phyloP scores from a whole-genome alignment of 2,113 vertebrate genomes.

The Burhinus bistriatus region DNA sequence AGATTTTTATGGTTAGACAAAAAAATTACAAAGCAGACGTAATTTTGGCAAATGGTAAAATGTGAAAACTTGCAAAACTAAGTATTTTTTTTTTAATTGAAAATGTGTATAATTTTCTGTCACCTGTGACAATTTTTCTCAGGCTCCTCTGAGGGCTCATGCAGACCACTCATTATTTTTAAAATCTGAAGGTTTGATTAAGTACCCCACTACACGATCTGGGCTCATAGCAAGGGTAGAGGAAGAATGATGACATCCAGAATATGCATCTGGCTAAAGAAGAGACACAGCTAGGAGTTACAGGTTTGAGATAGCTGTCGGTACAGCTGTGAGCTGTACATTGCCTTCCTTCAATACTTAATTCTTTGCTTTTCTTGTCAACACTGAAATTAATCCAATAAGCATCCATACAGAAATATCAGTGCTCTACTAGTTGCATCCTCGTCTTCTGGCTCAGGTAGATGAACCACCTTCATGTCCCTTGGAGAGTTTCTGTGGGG shows the following conservation, averaged over 20 bases:
- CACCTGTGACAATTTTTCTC: not conserved
- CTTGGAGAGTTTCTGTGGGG: not conserved
- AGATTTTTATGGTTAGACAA: not conserved
- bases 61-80: not conserved
- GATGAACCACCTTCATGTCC: not conserved
- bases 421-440: not conserved
- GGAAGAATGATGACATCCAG: not conserved
- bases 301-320: not conserved
- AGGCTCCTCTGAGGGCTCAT: not conserved
- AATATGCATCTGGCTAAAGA: not conserved
- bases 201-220: too few relatives aligned
- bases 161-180: not conserved
- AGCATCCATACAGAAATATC: not conserved
- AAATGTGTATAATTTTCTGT: not conserved
- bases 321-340: not conserved
- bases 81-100: not conserved
- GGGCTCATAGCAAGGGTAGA: not conserved
- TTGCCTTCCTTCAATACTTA: not conserved
- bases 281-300: not conserved
- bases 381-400: not conserved
- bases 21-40: not conserved
- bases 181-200: not conserved
- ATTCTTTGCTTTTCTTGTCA: not conserved
- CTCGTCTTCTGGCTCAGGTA: not conserved
- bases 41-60: not conserved